phyloP scores from a whole-genome alignment of 2,113 vertebrate species.

The Hypocryptadius cinnamomeus region DNA sequence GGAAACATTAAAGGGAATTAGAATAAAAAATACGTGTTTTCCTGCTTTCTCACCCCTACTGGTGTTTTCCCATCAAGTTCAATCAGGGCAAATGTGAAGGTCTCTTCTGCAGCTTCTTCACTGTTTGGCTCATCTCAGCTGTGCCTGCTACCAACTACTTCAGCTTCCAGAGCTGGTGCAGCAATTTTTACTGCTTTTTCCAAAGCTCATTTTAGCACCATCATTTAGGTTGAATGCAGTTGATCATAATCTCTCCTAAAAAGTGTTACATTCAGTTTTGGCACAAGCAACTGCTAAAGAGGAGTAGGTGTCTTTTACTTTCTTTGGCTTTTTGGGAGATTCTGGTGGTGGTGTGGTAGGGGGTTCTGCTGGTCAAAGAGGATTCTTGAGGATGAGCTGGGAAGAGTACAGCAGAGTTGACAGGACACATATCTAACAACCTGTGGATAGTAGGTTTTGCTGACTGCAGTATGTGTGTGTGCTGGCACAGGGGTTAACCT shows the following conservation, averaged over 20 bases:
- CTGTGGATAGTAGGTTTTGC: background rate
- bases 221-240: background rate
- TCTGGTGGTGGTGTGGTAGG: background rate
- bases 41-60: background rate
- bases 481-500: background rate
- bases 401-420: background rate
- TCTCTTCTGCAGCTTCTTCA: background rate
- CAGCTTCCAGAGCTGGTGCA: background rate
- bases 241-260: background rate
- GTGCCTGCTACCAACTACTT: background rate
- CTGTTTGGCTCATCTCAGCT: background rate
- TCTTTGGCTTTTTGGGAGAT: background rate
- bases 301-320: background rate
- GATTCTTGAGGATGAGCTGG: background rate
- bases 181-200: background rate
- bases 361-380: background rate
- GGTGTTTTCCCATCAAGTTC: background rate
- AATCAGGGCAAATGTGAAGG: background rate
- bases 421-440: background rate
- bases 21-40: background rate
- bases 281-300: background rate
- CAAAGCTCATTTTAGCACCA: background rate
- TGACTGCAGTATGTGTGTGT: background rate
- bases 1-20: background rate
- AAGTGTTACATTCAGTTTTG: background rate